Percentiles rank a stretch among this genome's conserved stretches.
phyloP scores from a whole-genome alignment of 2,888 invertebrate genomes.

The Ptilodon capucinus region DNA sequence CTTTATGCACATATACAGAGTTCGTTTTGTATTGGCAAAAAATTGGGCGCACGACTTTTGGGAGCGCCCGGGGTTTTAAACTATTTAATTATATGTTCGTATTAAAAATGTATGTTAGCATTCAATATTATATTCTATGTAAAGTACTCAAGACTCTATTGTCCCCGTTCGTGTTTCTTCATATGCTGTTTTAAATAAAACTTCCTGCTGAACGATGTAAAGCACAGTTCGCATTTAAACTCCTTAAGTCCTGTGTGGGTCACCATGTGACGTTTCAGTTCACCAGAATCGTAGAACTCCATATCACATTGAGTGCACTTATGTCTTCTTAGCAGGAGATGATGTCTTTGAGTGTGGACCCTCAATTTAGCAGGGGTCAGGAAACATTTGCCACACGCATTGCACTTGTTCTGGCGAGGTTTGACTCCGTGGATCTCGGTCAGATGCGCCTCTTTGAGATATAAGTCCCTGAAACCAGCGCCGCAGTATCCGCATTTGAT shows the following conservation, averaged over 20 bases:
- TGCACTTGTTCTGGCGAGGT: conserved; percentile 26
- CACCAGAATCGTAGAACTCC: conserved; percentile 31
- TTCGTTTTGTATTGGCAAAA: too few relatives aligned
- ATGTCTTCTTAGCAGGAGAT: conserved; percentile 27
- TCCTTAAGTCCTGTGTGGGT: conserved; percentile 65
- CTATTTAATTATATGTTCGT: too few relatives aligned
- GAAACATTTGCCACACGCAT: conserved; percentile 37
- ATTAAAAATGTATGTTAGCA: too few relatives aligned
- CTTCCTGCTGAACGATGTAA: conserved; percentile 48
- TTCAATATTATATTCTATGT: too few relatives aligned
- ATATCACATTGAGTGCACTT: conserved; percentile 37
- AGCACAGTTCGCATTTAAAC: conserved; percentile 58
- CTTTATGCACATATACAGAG: too few relatives aligned
- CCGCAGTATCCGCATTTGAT: conserved; percentile 45
- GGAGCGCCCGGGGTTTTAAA: too few relatives aligned
- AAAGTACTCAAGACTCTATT: neutral
- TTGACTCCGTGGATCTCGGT: conserved; percentile 29
- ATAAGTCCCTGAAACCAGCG: conserved; percentile 35
- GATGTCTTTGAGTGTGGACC: conserved; percentile 37
- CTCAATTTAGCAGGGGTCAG: conserved; percentile 22
- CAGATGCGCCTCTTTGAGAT: conserved; percentile 37
- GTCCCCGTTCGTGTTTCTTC: conserved; percentile 8
- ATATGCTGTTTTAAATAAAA: conserved; percentile 56
- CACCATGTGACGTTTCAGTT: conserved; percentile 56
- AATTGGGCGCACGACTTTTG: too few relatives aligned